These are phyloP conservation scores for Tylochromis polylepis DNA, from an alignment of 2,113 vertebrate genomes.

Conservation along the genomic window DNA sequence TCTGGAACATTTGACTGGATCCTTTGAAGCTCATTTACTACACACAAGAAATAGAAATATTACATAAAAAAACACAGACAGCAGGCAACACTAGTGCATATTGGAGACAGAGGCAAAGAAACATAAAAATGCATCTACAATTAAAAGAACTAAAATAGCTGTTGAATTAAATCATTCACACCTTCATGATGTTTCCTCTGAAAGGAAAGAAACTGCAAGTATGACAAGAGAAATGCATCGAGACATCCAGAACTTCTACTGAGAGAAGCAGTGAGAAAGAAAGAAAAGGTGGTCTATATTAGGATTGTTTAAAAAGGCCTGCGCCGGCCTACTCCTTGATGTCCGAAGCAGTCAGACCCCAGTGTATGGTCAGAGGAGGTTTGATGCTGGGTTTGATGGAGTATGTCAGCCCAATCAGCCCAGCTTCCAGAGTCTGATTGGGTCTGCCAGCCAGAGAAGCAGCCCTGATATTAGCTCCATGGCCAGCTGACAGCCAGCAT, in stretches of 20 bases:
- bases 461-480: constrained; percentile 74
- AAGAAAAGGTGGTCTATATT: constrained; percentile 56
- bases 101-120: not conserved
- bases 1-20: not conserved
- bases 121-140: not conserved
- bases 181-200: not conserved
- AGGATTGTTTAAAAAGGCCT: constrained; percentile 63
- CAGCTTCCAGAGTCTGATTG: constrained; percentile 74
- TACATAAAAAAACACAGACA: not conserved
- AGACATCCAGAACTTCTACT: not conserved
- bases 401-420: constrained; percentile 80
- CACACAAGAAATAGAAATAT: not conserved
- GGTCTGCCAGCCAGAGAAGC: constrained; percentile 71
- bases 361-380: constrained; percentile 59
- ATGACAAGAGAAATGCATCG: not conserved
- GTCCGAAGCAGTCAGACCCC: constrained; percentile 66
- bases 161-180: not conserved
- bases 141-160: not conserved
- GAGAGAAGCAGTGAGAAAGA: constrained; percentile 4
- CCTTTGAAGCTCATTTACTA: constrained; percentile 1
- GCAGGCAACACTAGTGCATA: not conserved
- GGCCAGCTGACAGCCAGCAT: constrained; percentile 69
- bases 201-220: not conserved
- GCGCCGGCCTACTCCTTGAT: constrained; percentile 40
- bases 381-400: constrained; percentile 75